Evolutionary conservation across 2,888 invertebrate species (phyloP).

Genomic region (Euclidia mi): DNA sequence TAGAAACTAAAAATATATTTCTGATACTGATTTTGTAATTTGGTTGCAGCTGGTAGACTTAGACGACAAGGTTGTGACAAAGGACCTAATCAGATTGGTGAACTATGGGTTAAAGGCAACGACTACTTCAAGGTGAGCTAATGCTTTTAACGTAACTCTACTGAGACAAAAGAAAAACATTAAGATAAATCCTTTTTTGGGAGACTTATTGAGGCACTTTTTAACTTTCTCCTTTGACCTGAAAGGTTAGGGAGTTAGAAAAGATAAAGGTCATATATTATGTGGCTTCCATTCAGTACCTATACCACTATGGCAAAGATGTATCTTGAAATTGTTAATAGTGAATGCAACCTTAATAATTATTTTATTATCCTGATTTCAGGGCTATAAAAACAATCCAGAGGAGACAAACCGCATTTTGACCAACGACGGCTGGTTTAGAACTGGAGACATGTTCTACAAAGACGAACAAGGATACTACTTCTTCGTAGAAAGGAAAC

Average conservation of each 20-base stretch:
- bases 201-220: no score
- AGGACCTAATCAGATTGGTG: constrained; percentile 56
- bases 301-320: no score
- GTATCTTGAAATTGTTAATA: no score
- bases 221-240: no score
- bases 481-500: constrained; percentile 68
- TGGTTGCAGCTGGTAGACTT: constrained; percentile 61
- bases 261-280: no score
- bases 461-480: constrained; percentile 62
- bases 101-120: constrained; percentile 68
- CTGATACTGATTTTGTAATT: background rate
- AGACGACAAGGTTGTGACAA: constrained; percentile 47
- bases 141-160: no score
- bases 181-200: no score
- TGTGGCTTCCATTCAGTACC: no score
- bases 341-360: no score
- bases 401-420: constrained; percentile 51
- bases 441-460: constrained; percentile 70
- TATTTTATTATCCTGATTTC: constrained; percentile 30
- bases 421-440: constrained; percentile 60
- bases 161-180: no score
- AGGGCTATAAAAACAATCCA: constrained; percentile 70
- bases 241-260: no score
- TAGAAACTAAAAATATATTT: background rate
- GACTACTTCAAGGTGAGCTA: constrained; percentile 67